Evolutionary conservation across 2,888 invertebrate genomes (phyloP), one percentile per base, ranked within the genome.

Genomic region (Lamproptera curius): DNA sequence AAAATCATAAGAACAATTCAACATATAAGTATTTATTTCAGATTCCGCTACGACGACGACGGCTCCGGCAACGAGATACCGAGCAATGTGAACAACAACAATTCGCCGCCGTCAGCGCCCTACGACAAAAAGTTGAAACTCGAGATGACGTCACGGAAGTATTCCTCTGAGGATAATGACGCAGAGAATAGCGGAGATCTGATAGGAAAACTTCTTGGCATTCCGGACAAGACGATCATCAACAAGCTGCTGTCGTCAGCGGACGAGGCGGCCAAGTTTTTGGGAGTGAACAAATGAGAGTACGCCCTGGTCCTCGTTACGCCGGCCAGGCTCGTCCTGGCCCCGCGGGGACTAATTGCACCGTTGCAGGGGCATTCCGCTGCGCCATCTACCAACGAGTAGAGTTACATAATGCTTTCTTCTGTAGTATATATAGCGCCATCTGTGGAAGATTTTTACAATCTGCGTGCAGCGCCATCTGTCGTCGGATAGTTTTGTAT

Each of bases 171-270:
- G 1, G 82, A 90, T 56, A 86, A 89, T 65, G 74, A 89, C 54
- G 86, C 88, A 0, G 91, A 90, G 65, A 89, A 90, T 36, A 89
- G 90, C 42, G 89, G 91, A 51, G 96, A 96, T 73, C 89, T 97
- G 48, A 96, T 97, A 59, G 96, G 96, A 8, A 96, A 97, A 76
- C 89, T 97, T 1, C 85, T 97, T 13, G 97, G 97, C 0, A 95
- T 97, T 52, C 92, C 94, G 34, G 96, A 96, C 73, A 92, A 93
- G 58, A 93, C 94, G 11, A 92, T 95, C 52, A 93, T 97, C 45
- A 97, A 97, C 67, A 93, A 94, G 76, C 90, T 95, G 55, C 90
- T 97, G 23, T 91, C 93, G 2, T 94, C 95, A 1, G 91, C 94
- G 0, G 92, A 95, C 20, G 95, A 95, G 70, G 97, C 97, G 16